phyloP scores from a whole-genome alignment of 2,888 invertebrate species.

The Xanthia togata region DNA sequence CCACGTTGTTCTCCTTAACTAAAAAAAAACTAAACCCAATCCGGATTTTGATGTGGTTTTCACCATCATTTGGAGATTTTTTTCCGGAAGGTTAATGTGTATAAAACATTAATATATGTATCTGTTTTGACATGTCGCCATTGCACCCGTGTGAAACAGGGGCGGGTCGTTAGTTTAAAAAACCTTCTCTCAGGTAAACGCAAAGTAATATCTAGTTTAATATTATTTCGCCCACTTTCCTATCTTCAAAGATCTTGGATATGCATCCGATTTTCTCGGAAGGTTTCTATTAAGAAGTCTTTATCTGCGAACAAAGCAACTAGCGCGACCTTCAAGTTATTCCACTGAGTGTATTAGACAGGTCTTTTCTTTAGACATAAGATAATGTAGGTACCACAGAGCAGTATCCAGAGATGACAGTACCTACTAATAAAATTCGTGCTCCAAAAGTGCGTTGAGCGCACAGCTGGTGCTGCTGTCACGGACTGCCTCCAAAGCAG shows the following conservation, averaged over 20 bases:
- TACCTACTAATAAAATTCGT: neutral
- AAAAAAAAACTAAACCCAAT: too few species aligned
- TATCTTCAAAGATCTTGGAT: conserved; percentile 13
- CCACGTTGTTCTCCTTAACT: too few species aligned
- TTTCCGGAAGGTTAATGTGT: too few species aligned
- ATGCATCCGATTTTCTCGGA: conserved; percentile 4
- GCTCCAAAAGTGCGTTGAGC: neutral
- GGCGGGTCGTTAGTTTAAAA: too few species aligned
- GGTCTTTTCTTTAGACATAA: conserved; percentile 31
- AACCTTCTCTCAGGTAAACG: conserved; percentile 6
- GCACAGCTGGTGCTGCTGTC: neutral
- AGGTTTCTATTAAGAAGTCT: conserved; percentile 27
- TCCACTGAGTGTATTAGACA: conserved; percentile 45
- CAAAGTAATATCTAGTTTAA: conserved; percentile 6
- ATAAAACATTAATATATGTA: too few species aligned
- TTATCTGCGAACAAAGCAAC: conserved; percentile 17
- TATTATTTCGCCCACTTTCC: neutral
- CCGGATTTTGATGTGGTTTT: too few species aligned
- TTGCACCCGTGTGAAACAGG: too few species aligned
- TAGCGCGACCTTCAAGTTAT: conserved; percentile 27
- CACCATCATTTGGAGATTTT: too few species aligned
- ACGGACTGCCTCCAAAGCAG: neutral
- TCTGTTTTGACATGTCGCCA: too few species aligned
- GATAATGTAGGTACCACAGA: conserved; percentile 16
- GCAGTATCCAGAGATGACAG: neutral